Evolutionary conservation across 1,140 invertebrate species (phyloP).

Genomic region (Drosophila kanapiae): DNA sequence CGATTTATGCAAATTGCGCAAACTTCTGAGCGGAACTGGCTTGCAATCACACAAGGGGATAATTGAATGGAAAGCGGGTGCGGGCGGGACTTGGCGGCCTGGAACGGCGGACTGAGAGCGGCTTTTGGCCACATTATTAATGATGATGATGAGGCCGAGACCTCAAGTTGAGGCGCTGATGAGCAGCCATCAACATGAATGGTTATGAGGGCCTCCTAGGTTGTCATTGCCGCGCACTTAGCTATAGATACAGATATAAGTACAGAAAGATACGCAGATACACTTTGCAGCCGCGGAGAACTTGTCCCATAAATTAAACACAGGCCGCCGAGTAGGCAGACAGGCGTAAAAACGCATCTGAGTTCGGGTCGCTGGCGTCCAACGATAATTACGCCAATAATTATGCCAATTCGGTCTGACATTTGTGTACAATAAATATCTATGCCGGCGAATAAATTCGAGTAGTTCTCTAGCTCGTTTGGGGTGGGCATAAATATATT

Average conservation of each 20-base stretch:
- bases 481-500: conserved; percentile 57
- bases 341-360: conserved; percentile 64
- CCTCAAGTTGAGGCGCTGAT: conserved; percentile 50
- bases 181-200: conserved; percentile 63
- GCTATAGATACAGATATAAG: conserved; percentile 5
- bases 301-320: conserved; percentile 65
- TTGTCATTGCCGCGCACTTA: conserved; percentile 15
- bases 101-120: neutral
- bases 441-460: conserved; percentile 24
- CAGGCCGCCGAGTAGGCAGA: conserved; percentile 61
- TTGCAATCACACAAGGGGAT: conserved; percentile 18
- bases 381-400: conserved; percentile 74
- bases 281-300: conserved; percentile 21
- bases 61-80: conserved; percentile 11
- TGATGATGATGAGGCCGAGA: conserved; percentile 57
- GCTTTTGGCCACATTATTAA: conserved; percentile 68
- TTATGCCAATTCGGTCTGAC: conserved; percentile 73
- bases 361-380: conserved; percentile 31
- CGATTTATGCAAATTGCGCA: conserved; percentile 76
- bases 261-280: conserved; percentile 2
- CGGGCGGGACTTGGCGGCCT: neutral
- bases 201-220: conserved; percentile 43
- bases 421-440: conserved; percentile 71
- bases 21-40: conserved; percentile 61
- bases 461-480: conserved; percentile 27